phyloP scores from a whole-genome alignment of 1,140 invertebrate species.

The Neuroterus valhalla region DNA sequence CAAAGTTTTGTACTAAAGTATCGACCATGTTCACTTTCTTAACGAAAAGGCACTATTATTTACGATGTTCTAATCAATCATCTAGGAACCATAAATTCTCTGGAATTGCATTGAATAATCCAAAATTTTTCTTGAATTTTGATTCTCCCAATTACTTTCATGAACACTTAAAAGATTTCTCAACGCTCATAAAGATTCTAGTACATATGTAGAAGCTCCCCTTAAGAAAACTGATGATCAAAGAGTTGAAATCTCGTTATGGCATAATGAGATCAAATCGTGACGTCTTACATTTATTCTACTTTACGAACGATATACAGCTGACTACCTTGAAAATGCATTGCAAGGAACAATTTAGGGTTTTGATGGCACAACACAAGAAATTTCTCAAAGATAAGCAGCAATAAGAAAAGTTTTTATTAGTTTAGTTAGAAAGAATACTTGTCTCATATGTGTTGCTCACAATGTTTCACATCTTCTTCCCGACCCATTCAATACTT shows the following conservation, averaged over 20 bases:
- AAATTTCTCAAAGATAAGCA: not conserved
- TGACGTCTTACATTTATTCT: slow-evolving; percentile 36
- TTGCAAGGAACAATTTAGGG: not conserved
- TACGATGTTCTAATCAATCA: too few relatives aligned
- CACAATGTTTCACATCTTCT: slow-evolving; percentile 36
- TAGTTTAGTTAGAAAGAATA: slow-evolving; percentile 11
- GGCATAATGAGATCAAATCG: slow-evolving; percentile 33
- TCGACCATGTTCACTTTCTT: too few relatives aligned
- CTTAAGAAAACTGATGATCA: not conserved
- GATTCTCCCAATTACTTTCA: too few relatives aligned
- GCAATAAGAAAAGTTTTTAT: not conserved
- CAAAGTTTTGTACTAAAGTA: not conserved
- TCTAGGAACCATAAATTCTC: too few relatives aligned
- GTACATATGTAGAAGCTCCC: slow-evolving; percentile 56
- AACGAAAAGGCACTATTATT: too few relatives aligned
- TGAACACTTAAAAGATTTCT: too few relatives aligned
- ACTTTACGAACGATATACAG: slow-evolving; percentile 40
- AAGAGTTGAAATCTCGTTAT: slow-evolving; percentile 39
- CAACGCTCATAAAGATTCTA: slow-evolving; percentile 53
- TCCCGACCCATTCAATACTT: slow-evolving; percentile 1
- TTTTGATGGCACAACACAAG: not conserved
- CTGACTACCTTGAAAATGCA: slow-evolving; percentile 26
- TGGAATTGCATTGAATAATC: too few relatives aligned
- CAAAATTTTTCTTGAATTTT: too few relatives aligned
- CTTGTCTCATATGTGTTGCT: slow-evolving; percentile 34